Conservation (phyloP, 2,113 vertebrate species). For the Periophthalmus modestus region DNA sequence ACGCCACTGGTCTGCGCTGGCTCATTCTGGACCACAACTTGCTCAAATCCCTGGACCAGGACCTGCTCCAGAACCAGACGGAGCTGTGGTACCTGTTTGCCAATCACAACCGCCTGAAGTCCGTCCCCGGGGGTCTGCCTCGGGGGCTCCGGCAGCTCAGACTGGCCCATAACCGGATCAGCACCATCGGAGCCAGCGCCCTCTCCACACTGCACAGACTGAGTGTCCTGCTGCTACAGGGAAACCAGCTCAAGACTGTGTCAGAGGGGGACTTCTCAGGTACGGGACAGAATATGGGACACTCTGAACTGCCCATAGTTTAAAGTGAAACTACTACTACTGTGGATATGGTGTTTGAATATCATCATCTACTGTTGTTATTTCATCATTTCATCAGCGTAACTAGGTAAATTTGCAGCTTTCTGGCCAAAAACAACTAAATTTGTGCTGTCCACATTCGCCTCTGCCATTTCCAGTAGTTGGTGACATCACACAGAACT, state of each 20-base stretch:
- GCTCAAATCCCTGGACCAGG: conserved; percentile 55
- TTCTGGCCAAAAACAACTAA: no score
- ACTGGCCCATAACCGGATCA: conserved; percentile 76
- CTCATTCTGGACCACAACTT: conserved; percentile 78
- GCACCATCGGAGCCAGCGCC: conserved; percentile 51
- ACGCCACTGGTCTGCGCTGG: conserved; percentile 71
- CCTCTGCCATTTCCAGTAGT: no score
- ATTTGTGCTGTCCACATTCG: no score
- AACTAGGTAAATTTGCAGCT: no score
- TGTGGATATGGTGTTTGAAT: no score
- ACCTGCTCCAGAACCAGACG: conserved; percentile 62
- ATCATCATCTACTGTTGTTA: no score
- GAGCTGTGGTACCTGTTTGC: conserved; percentile 72
- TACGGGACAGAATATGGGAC: conserved; percentile 32
- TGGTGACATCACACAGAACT: no score
- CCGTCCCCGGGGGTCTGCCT: conserved; percentile 67
- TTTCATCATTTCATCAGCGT: no score
- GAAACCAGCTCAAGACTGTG: conserved; percentile 72
- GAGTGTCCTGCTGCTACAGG: conserved; percentile 76
- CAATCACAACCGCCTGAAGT: conserved; percentile 73
- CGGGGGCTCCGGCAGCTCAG: conserved; percentile 72
- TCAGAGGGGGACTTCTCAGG: conserved; percentile 66
- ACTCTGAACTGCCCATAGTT: no score
- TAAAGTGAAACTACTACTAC: no score
- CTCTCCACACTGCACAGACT: conserved; percentile 69